phyloP scores from a whole-genome alignment of 2,113 vertebrate genomes.

The Jaculus jaculus region DNA sequence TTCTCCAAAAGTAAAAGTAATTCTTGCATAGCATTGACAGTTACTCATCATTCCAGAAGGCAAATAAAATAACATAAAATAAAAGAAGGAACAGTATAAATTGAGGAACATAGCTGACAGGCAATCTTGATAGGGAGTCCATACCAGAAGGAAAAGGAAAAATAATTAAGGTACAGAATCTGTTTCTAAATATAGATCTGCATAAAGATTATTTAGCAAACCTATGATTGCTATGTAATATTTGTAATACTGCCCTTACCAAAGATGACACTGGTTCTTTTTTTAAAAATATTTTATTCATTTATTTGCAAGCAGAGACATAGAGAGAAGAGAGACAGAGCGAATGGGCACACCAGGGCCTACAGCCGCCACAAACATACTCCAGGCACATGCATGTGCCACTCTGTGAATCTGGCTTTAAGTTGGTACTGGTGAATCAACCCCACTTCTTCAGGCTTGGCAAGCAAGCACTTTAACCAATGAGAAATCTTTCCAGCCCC shows the following conservation, averaged over 20 bases:
- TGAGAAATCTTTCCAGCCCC: too few relatives aligned
- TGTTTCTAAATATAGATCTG: background rate
- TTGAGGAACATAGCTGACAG: background rate
- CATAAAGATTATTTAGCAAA: background rate
- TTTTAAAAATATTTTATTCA: too few relatives aligned
- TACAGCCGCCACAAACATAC: too few relatives aligned
- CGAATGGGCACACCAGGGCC: too few relatives aligned
- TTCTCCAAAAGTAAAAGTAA: background rate
- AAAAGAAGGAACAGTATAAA: background rate
- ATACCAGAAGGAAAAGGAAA: background rate
- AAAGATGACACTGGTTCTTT: background rate
- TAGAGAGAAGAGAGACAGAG: too few relatives aligned
- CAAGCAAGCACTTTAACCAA: too few relatives aligned
- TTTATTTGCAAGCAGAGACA: too few relatives aligned
- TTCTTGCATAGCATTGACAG: background rate
- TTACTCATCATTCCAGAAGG: background rate
- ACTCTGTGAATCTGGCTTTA: too few relatives aligned
- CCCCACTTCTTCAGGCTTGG: too few relatives aligned
- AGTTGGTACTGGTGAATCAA: too few relatives aligned
- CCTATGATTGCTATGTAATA: background rate
- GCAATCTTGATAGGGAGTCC: background rate
- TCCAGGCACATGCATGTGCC: too few relatives aligned
- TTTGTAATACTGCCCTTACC: background rate
- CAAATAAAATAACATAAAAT: slow-evolving; percentile 2
- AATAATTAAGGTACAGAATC: slow-evolving; percentile 16